Percentiles rank a stretch among this genome's conserved stretches.
phyloP scores from a whole-genome alignment of 2,113 vertebrate genomes.

The Zosterops japonicus region DNA sequence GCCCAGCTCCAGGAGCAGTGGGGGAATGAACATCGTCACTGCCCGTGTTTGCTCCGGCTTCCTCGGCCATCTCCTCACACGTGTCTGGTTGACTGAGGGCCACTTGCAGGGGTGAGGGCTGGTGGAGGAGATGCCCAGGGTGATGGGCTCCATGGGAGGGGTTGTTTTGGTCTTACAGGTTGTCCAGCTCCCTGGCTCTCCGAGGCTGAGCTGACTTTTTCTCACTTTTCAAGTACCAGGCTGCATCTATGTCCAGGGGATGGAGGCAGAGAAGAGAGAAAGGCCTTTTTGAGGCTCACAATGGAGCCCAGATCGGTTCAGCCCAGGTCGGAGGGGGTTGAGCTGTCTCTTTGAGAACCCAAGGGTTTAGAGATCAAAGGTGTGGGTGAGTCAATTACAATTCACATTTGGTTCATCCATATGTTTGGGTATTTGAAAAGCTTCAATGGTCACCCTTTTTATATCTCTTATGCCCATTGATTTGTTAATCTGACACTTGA shows the following conservation, averaged over 20 bases:
- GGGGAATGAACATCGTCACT: accelerated
- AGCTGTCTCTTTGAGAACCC: slow-evolving; percentile 35
- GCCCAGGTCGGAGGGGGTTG: background rate
- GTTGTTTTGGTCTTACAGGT: background rate
- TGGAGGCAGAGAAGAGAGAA: background rate
- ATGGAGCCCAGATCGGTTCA: background rate
- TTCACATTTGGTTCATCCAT: slow-evolving; percentile 54
- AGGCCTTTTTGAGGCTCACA: slow-evolving; percentile 25
- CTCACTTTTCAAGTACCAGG: background rate
- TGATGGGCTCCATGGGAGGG: accelerated
- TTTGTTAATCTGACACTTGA: slow-evolving; percentile 65
- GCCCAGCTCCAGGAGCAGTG: accelerated
- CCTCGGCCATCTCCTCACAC: accelerated
- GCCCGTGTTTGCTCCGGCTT: accelerated
- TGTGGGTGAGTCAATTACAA: slow-evolving; percentile 29
- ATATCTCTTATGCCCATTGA: slow-evolving; percentile 40
- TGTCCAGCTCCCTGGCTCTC: background rate
- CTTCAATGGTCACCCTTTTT: slow-evolving; percentile 13
- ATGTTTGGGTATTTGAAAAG: slow-evolving; percentile 53
- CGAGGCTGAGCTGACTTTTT: background rate
- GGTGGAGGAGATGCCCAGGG: background rate
- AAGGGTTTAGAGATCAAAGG: slow-evolving; percentile 60
- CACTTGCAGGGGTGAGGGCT: background rate
- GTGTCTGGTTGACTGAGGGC: background rate
- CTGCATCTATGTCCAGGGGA: background rate